A percentile compares a stretch with the other conserved stretches of the same genome.
phyloP scores from a whole-genome alignment of 2,797 vertebrate genomes.

The Hipposideros larvatus region DNA sequence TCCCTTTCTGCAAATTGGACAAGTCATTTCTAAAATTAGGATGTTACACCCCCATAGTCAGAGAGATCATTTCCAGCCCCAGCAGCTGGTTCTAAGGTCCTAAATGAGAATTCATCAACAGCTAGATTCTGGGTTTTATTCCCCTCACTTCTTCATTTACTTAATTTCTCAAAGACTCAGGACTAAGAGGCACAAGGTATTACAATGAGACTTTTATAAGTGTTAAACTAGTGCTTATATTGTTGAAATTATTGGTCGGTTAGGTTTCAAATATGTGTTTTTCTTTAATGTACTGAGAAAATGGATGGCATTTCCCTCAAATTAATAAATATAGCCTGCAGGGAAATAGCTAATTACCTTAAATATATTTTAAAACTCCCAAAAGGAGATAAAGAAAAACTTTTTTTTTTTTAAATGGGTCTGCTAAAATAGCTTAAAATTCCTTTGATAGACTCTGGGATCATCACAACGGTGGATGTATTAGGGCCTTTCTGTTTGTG shows the following conservation, averaged over 20 bases:
- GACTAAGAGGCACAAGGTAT: neutral
- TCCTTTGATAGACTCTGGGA: slow-evolving; percentile 61
- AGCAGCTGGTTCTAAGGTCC: neutral
- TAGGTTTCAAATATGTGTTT: slow-evolving; percentile 34
- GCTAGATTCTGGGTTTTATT: neutral
- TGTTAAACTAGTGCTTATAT: neutral
- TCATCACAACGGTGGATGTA: slow-evolving; percentile 70
- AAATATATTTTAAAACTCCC: slow-evolving; percentile 67
- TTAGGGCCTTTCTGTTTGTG: slow-evolving; percentile 45
- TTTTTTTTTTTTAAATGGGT: slow-evolving; percentile 40
- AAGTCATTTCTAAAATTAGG: slow-evolving; percentile 10
- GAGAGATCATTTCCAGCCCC: neutral
- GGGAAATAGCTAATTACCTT: slow-evolving; percentile 71
- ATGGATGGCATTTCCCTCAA: slow-evolving; percentile 44
- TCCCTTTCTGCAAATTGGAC: neutral
- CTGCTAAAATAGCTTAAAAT: slow-evolving; percentile 52
- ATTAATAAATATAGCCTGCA: slow-evolving; percentile 53
- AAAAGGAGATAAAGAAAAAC: slow-evolving; percentile 48
- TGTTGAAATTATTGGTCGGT: slow-evolving; percentile 20
- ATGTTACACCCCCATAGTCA: neutral
- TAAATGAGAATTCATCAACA: neutral
- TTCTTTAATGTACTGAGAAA: slow-evolving; percentile 64
- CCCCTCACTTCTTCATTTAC: neutral
- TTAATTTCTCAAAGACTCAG: neutral
- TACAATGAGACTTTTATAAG: neutral